Base-by-base conservation (phyloP, 2,113 vertebrate species). In the Orycteropus afer region DNA sequence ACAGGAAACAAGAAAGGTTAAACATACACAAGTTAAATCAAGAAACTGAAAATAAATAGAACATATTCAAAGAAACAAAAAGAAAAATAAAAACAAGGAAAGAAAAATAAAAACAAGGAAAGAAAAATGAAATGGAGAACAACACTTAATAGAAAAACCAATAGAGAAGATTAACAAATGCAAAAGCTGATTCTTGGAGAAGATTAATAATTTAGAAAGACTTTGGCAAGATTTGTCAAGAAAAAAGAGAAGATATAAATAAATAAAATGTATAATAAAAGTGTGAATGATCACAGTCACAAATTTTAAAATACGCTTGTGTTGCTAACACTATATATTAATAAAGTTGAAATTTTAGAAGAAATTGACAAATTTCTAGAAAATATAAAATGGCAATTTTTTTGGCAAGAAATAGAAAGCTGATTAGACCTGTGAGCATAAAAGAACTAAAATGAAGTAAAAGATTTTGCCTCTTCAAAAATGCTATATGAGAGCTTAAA, bases 191-290 rank as follows among this genome's bases (percentile, higher is more conserved):
- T 71, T 71, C 69, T 12, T 40, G 37, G 22, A 9, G 37, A 71
- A 25, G 37, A 71, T 23, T 10, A 71, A 69, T n/a, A 69, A 71
- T 71, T 71, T 71, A 37, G 37, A 71, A 20, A 42, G 22, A 12
- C 22, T 40, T 37, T 40, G 67, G n/a, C 22, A 71, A 82, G 69
- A 29, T 13, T 80, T 67, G 3, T 83, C 69, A 87, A 82, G 29
- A 57, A 61, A 71, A 89, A 80, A 40, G 57, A 78, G 59, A 59
- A 77, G 59, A 29, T 4, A 81, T 55, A 57, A 90, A 57, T 49
- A 84, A 90, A 37, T 8, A 76, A 91, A 79, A 74, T 77, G 79
- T 23, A 94, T 76, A 86, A n/a, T 37, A 69, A 94, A 74, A 22
- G 17, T 71, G 22, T 47, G 71, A 93, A 87, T 45, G 27, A n/a